Base-by-base conservation (phyloP, 2,797 vertebrate genomes). In the Labeo calbasu region DNA sequence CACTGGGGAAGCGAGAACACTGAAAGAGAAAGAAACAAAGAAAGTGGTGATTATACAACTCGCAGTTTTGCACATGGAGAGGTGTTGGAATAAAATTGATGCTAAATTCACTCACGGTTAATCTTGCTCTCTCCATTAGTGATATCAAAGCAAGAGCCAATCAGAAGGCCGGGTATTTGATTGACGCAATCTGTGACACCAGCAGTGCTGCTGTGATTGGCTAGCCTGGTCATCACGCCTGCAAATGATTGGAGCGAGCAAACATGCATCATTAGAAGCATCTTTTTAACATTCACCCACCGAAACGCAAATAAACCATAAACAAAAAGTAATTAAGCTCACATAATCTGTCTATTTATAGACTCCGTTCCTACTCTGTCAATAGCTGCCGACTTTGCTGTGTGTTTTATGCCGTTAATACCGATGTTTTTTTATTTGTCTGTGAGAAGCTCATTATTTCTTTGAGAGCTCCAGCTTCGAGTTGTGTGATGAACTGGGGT, bases 171-270 rank as follows among this genome's bases (percentile, higher is more conserved):
- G 46, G 92, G 91, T 66, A 93, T 93, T 89, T 96, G 94, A 91
- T 93, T 94, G 78, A 95, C 92, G 87, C 95, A 95, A 90, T 96
- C 96, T 86, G 95, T 95, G 90, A 96, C 93, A 65, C 95, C 95
- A 0, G 93, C 88, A 89, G 92, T 87, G 83, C 90, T 94, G 91
- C 93, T 94, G 94, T 96, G 96, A 94, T 96, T 96, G 94, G 94
- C 92, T 91, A 96, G 87, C 77, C 91, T 94, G 89, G 93, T 94
- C 86, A 94, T 91, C 21, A 84, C 87, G 83, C 95, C 95, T 96
- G 88, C 46, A 66, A 40, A 43, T 12, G n/a, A 80, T 77, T 63
- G 55, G 51, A 65, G 10, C 83, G 55, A 40, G 79, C 13, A 59
- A 68, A 77, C n/a, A 77, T 13, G 43, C 23, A 70, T 53, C 53